These are phyloP conservation scores for Camptogramma bilineatum DNA, from an alignment of 2,888 invertebrate species.

Conservation along the genomic window DNA sequence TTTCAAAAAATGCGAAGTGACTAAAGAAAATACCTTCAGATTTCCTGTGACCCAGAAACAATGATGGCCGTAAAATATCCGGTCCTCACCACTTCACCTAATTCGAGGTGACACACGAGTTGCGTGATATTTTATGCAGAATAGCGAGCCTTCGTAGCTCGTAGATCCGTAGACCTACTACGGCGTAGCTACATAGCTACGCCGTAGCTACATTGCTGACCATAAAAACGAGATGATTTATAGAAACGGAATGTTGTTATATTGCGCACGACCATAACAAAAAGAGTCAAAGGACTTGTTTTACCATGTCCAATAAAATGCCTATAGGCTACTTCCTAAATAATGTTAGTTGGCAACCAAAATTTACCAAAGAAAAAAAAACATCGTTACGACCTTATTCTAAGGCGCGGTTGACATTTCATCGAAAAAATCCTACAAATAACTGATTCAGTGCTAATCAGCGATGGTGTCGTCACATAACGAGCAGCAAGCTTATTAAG, in stretches of 20 bases:
- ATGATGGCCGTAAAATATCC: constrained; percentile 19
- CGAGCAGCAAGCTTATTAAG: too few relatives aligned
- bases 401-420: too few relatives aligned
- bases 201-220: constrained; percentile 28
- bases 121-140: constrained; percentile 35
- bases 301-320: background rate
- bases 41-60: constrained; percentile 10
- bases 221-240: constrained; percentile 19
- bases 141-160: constrained; percentile 20
- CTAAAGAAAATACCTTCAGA: background rate
- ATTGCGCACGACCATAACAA: background rate
- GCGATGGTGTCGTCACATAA: too few relatives aligned
- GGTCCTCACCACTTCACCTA: constrained; percentile 29
- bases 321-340: background rate
- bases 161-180: constrained; percentile 25
- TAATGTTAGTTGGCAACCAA: too few relatives aligned
- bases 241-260: background rate
- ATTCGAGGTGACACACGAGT: constrained; percentile 29
- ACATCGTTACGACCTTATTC: too few relatives aligned
- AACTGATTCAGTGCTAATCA: too few relatives aligned
- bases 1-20: background rate
- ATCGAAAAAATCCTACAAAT: too few relatives aligned
- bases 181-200: constrained; percentile 33
- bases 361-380: too few relatives aligned
- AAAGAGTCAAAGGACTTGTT: background rate